phyloP scores from a whole-genome alignment of 2,113 vertebrate genomes.

The Rhynchopsitta pachyrhyncha region DNA sequence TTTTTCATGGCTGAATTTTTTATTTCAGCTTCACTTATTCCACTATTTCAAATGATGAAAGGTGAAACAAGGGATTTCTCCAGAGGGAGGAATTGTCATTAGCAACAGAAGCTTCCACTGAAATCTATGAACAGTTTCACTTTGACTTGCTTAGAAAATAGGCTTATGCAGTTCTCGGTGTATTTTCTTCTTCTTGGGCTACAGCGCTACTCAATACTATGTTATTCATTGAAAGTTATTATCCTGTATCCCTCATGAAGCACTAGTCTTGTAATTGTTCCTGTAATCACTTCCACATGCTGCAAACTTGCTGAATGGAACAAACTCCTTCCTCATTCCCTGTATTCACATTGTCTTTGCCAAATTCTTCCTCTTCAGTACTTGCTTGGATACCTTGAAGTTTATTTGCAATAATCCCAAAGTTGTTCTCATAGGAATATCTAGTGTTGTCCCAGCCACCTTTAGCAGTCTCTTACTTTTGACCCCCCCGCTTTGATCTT shows the following conservation, averaged over 20 bases:
- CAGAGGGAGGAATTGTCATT: neutral
- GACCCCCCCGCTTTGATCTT: neutral
- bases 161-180: neutral
- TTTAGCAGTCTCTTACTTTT: neutral
- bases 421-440: neutral
- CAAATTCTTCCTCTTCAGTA: neutral
- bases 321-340: neutral
- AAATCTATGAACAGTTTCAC: neutral
- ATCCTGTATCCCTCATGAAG: neutral
- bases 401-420: neutral
- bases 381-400: neutral
- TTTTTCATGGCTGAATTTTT: neutral
- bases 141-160: neutral
- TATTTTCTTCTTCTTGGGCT: neutral
- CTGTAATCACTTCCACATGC: conserved; percentile 31
- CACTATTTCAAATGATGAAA: neutral
- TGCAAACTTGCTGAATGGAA: neutral
- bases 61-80: neutral
- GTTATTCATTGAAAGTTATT: neutral
- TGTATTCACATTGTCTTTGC: neutral
- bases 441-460: neutral
- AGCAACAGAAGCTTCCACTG: neutral
- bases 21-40: neutral
- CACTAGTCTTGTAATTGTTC: neutral
- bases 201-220: neutral